phyloP scores from a whole-genome alignment of 2,888 invertebrate genomes.

The Pegoplata infirma region DNA sequence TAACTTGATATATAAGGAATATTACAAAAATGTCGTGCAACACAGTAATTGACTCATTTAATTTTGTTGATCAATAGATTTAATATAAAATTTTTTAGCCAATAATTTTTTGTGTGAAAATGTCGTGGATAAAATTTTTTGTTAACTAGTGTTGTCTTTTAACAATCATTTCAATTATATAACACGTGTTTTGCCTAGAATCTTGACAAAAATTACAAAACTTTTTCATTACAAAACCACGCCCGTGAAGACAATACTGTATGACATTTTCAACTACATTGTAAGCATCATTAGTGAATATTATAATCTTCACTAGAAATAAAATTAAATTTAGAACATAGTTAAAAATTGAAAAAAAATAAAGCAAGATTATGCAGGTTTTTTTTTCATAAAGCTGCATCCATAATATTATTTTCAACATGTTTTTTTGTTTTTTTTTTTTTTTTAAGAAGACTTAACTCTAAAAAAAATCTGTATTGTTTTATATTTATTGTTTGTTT shows the following conservation, averaged over 20 bases:
- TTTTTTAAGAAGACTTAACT: constrained; percentile 32
- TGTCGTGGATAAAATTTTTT: too few relatives aligned
- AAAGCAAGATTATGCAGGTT: constrained; percentile 16
- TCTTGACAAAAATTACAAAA: neutral
- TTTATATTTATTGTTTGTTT: constrained; percentile 49
- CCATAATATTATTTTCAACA: constrained; percentile 48
- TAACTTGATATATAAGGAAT: too few relatives aligned
- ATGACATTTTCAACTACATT: constrained; percentile 57
- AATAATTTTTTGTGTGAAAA: too few relatives aligned
- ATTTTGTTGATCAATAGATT: too few relatives aligned
- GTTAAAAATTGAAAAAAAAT: constrained; percentile 23
- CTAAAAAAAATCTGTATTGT: constrained; percentile 10
- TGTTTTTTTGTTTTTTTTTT: constrained; percentile 24
- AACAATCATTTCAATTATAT: too few relatives aligned
- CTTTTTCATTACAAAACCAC: neutral
- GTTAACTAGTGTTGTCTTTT: too few relatives aligned
- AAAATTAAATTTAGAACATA: constrained; percentile 62
- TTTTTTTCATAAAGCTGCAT: constrained; percentile 40
- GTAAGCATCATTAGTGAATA: constrained; percentile 57
- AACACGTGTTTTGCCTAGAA: too few relatives aligned
- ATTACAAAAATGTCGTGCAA: too few relatives aligned
- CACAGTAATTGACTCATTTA: too few relatives aligned
- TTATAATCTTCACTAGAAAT: constrained; percentile 35
- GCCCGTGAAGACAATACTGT: constrained; percentile 53
- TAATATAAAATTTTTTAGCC: too few relatives aligned